Evolutionary conservation across 2,797 vertebrate species (phyloP), one percentile per base, ranked within the genome.

Genomic region (Heterohyrax brucei): DNA sequence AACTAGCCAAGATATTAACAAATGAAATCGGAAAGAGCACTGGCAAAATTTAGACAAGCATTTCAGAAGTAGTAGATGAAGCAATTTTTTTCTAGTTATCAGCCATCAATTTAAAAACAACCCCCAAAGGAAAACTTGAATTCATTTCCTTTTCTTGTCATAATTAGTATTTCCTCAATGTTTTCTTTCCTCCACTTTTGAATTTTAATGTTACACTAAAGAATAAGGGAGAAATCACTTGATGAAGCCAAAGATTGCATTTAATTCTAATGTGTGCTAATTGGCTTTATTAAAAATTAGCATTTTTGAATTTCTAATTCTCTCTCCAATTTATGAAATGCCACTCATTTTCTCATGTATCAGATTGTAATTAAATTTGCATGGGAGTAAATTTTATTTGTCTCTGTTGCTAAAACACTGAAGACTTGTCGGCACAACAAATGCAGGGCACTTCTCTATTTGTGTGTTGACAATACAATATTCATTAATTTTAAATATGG

Each of bases 231-330:
- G 86, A 89, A 92, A 93, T 86, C n/a, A 91, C 77, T 91, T 93
- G 72, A 91, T 89, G 62, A 90, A 96, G n/a, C 94, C 61, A 89
- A 33, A 89, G 89, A 97, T 83, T 73, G 89, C 88, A 93, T 78
- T 82, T 93, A 89, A 84, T 92, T 64, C 64, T 30, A 95, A 96
- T 86, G 33, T 50, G 56, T 92, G n/a, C 81, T 97, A 97, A 96
- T 97, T 97, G 89, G 2, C 75, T 97, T 97, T 82, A 97, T 95
- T 96, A 97, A 97, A 97, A 97, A 96, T 94, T 88, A 97, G 0
- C 70, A 93, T 97, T 98, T 96, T 83, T 92, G 22, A 77, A 93
- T 96, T 97, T 97, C 61, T 87, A 92, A 64, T 97, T 72, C 91
- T 95, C 77, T 97, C 95, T 93, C 95, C 97, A 88, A 95, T 93